Conservation (phyloP, 1,140 invertebrate genomes). For the Papilio helenus region DNA sequence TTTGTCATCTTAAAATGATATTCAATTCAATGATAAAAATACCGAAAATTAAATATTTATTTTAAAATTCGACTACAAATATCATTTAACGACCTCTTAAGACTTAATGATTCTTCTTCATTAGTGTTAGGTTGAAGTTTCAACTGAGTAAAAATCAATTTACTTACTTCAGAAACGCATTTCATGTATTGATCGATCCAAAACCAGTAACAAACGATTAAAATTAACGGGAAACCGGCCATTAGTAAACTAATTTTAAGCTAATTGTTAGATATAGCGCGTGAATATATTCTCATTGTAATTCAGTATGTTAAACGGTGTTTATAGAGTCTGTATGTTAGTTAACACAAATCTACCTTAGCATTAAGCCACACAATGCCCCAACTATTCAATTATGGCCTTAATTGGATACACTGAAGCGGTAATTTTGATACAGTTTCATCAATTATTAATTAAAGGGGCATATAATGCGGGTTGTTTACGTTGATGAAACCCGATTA, state of each 20-base stretch:
- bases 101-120: too few species aligned
- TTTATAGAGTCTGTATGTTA: slow-evolving; percentile 1
- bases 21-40: too few species aligned
- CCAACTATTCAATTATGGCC: slow-evolving; percentile 31
- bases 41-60: too few species aligned
- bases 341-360: slow-evolving; percentile 27
- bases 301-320: slow-evolving; percentile 35
- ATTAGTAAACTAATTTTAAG: not conserved
- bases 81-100: not conserved
- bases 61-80: not conserved
- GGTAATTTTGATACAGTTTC: slow-evolving; percentile 30
- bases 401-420: slow-evolving; percentile 30
- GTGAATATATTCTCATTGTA: slow-evolving; percentile 19
- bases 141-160: too few species aligned
- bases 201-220: too few species aligned
- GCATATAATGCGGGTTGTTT: slow-evolving; percentile 5
- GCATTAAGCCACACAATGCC: slow-evolving; percentile 33
- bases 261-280: not conserved
- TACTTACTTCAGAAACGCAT: too few species aligned
- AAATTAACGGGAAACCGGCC: not conserved
- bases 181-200: too few species aligned
- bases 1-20: too few species aligned
- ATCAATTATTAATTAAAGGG: slow-evolving; percentile 33
- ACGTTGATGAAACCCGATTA: not conserved
- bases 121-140: too few species aligned